phyloP scores from a whole-genome alignment of 1,140 invertebrate species.

The Drosophila yakuba region DNA sequence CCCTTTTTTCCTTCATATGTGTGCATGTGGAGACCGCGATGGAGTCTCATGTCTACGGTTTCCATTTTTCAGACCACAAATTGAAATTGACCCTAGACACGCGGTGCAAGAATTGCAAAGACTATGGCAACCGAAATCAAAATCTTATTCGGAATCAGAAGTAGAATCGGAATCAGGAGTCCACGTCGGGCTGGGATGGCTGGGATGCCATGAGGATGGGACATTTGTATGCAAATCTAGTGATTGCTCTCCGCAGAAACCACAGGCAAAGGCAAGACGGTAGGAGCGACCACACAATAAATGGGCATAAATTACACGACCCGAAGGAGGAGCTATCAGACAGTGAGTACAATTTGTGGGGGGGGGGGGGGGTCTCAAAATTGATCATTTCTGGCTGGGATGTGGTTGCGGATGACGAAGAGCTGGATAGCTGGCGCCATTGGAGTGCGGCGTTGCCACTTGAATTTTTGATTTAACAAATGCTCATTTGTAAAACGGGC shows the following conservation, averaged over 20 bases:
- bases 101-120: slow-evolving; percentile 1
- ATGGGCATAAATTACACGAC: slow-evolving; percentile 82
- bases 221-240: slow-evolving; percentile 74
- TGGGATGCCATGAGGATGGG: slow-evolving; percentile 9
- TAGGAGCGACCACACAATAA: slow-evolving; percentile 79
- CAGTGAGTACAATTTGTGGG: slow-evolving; percentile 3
- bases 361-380: slow-evolving; percentile 30
- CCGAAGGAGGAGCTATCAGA: slow-evolving; percentile 60
- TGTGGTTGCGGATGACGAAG: slow-evolving; percentile 13
- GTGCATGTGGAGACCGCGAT: background rate
- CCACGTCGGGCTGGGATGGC: slow-evolving; percentile 5
- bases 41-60: background rate
- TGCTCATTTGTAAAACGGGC: slow-evolving; percentile 77
- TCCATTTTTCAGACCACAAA: slow-evolving; percentile 27
- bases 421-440: slow-evolving; percentile 52
- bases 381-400: slow-evolving; percentile 57
- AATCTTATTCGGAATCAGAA: slow-evolving; percentile 6
- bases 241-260: slow-evolving; percentile 65
- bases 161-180: slow-evolving; percentile 23
- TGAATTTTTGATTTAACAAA: slow-evolving; percentile 83
- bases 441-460: slow-evolving; percentile 78
- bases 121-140: slow-evolving; percentile 21
- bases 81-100: slow-evolving; percentile 32
- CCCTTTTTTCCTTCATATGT: background rate
- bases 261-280: slow-evolving; percentile 62